These are phyloP conservation scores for Terebella lapidaria DNA, from an alignment of 2,888 invertebrate genomes.

Conservation along the genomic window DNA sequence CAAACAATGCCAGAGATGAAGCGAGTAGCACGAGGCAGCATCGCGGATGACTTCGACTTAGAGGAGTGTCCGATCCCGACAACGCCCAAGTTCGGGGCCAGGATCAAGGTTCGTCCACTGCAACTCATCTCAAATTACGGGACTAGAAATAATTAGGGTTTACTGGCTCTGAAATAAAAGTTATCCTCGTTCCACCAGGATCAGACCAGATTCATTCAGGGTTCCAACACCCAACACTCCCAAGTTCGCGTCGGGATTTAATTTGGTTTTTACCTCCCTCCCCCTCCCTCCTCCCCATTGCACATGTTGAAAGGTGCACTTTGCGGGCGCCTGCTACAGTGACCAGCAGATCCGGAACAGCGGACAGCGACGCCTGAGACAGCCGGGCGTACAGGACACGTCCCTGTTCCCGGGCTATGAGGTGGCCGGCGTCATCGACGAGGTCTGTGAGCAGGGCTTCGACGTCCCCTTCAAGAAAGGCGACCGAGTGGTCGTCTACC, in stretches of 20 bases:
- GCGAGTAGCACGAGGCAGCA: slow-evolving; percentile 14
- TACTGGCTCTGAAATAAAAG: too few relatives aligned
- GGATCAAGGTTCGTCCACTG: slow-evolving; percentile 36
- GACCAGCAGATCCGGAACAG: slow-evolving; percentile 53
- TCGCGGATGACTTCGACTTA: slow-evolving; percentile 18
- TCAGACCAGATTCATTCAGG: too few relatives aligned
- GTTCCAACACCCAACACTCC: too few relatives aligned
- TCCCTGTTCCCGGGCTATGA: slow-evolving; percentile 52
- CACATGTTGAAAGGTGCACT: slow-evolving; percentile 55
- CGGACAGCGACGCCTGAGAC: slow-evolving; percentile 47
- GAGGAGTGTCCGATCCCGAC: slow-evolving; percentile 33
- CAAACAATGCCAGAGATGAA: too few relatives aligned
- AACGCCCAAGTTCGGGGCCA: slow-evolving; percentile 40
- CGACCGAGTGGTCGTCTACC: slow-evolving; percentile 55
- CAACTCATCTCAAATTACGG: neutral
- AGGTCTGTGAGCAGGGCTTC: slow-evolving; percentile 48
- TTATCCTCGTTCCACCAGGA: too few relatives aligned
- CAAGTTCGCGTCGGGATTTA: too few relatives aligned
- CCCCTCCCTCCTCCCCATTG: slow-evolving; percentile 1
- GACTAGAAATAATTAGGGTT: neutral
- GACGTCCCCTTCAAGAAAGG: slow-evolving; percentile 48
- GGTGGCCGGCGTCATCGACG: slow-evolving; percentile 54
- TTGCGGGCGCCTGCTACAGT: slow-evolving; percentile 55
- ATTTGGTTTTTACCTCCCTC: too few relatives aligned
- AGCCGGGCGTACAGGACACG: slow-evolving; percentile 43